Conservation (phyloP, 2,888 invertebrate genomes). For the Ophioninae sp. region DNA sequence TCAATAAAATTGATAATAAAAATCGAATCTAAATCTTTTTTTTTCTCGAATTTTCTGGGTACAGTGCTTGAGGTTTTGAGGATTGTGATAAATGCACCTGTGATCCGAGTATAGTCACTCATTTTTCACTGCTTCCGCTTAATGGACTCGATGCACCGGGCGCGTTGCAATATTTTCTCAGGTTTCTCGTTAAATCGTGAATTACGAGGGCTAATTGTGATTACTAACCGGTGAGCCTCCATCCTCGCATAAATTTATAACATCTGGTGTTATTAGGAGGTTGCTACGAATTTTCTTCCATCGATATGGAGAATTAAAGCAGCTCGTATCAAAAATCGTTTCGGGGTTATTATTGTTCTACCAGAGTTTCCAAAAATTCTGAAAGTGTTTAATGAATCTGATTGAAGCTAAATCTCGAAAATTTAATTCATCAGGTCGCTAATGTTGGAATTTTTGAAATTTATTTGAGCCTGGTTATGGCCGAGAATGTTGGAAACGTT, state of each 20-base stretch:
- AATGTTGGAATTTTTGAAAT: too few species aligned
- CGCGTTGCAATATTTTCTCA: constrained; percentile 21
- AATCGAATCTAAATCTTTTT: too few species aligned
- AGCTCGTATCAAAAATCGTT: not conserved
- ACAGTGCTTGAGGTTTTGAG: not conserved
- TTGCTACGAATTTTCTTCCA: constrained; percentile 13
- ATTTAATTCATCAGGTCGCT: too few species aligned
- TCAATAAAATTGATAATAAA: too few species aligned
- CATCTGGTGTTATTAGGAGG: not conserved
- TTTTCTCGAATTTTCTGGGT: not conserved
- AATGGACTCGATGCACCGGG: constrained; percentile 15
- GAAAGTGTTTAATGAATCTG: not conserved
- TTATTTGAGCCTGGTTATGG: too few species aligned
- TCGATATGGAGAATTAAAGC: not conserved
- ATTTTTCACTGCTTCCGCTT: constrained; percentile 1
- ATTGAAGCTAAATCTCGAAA: too few species aligned
- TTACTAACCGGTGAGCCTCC: not conserved
- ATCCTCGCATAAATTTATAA: constrained; percentile 15
- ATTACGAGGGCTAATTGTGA: constrained; percentile 45
- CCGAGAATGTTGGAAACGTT: too few species aligned
- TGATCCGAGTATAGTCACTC: not conserved
- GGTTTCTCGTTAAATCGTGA: constrained; percentile 48
- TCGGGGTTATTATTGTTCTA: not conserved
- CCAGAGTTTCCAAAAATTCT: not conserved
- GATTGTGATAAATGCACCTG: not conserved